phyloP scores from a whole-genome alignment of 2,888 invertebrate genomes.

The Flexamia atlantica region DNA sequence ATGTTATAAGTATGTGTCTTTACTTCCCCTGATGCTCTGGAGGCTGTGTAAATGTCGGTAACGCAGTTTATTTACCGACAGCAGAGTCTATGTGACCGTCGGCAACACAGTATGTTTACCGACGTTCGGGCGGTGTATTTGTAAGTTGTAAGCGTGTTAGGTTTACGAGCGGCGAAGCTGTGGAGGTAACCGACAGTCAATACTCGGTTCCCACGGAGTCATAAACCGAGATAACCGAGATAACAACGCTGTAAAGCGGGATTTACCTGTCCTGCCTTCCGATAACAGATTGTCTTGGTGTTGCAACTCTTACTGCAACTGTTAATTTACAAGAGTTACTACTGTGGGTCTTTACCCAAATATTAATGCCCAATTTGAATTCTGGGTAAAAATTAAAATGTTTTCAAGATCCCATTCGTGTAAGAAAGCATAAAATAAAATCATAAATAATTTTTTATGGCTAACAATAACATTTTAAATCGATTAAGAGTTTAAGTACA shows the following conservation, averaged over 20 bases:
- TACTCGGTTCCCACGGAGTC: slow-evolving; percentile 41
- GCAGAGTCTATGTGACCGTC: too few relatives aligned
- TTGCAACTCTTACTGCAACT: not conserved
- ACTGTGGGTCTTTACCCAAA: too few relatives aligned
- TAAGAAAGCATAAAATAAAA: too few relatives aligned
- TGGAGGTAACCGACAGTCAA: slow-evolving; percentile 38
- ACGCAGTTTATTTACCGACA: not conserved
- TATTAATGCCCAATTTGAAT: too few relatives aligned
- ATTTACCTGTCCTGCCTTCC: slow-evolving; percentile 11
- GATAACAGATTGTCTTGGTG: not conserved
- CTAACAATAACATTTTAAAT: too few relatives aligned
- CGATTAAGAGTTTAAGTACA: too few relatives aligned
- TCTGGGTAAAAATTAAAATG: too few relatives aligned
- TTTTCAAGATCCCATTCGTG: too few relatives aligned
- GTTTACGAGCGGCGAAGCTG: not conserved
- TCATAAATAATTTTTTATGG: too few relatives aligned
- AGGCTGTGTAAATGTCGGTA: not conserved
- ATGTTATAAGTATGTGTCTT: too few relatives aligned
- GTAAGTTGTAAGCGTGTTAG: slow-evolving; percentile 38
- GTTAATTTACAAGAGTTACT: too few relatives aligned
- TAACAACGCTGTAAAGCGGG: slow-evolving; percentile 44
- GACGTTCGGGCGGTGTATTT: slow-evolving; percentile 10
- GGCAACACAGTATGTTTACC: not conserved
- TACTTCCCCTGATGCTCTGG: too few relatives aligned
- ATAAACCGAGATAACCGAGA: slow-evolving; percentile 53